Percentiles rank a stretch among this genome's conserved stretches.
These are phyloP conservation scores for Damaliscus lunatus DNA, from an alignment of 2,113 vertebrate species.

Conservation along the genomic window DNA sequence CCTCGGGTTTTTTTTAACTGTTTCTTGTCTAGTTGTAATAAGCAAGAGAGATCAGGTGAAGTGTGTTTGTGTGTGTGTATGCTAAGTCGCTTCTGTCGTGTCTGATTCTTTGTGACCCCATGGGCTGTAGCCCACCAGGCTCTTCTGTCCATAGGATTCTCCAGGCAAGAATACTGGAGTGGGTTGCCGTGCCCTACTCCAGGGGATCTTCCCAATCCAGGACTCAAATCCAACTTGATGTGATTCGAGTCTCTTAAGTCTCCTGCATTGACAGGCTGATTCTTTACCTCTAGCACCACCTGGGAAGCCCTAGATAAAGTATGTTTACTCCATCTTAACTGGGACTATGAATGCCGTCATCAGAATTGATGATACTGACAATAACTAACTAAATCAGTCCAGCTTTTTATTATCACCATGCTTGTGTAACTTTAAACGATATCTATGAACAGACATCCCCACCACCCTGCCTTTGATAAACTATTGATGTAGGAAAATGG, in stretches of 20 bases:
- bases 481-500: not conserved
- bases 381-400: not conserved
- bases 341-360: not conserved
- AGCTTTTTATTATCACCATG: not conserved
- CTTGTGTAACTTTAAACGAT: not conserved
- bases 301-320: not conserved
- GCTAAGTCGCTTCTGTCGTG: accelerated
- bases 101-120: not conserved
- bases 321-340: not conserved
- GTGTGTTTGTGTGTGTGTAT: not conserved
- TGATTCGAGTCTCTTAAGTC: not conserved
- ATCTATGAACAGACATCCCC: not conserved
- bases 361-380: not conserved
- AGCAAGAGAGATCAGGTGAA: not conserved
- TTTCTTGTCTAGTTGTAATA: not conserved
- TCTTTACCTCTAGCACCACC: not conserved
- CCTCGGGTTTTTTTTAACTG: not conserved
- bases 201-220: not conserved
- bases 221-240: not conserved
- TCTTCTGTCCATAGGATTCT: not conserved
- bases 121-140: not conserved
- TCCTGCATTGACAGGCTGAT: not conserved
- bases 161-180: not conserved
- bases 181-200: not conserved
- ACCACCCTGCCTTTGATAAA: not conserved